phyloP scores from a whole-genome alignment of 2,888 invertebrate species.

The Dryobota labecula region DNA sequence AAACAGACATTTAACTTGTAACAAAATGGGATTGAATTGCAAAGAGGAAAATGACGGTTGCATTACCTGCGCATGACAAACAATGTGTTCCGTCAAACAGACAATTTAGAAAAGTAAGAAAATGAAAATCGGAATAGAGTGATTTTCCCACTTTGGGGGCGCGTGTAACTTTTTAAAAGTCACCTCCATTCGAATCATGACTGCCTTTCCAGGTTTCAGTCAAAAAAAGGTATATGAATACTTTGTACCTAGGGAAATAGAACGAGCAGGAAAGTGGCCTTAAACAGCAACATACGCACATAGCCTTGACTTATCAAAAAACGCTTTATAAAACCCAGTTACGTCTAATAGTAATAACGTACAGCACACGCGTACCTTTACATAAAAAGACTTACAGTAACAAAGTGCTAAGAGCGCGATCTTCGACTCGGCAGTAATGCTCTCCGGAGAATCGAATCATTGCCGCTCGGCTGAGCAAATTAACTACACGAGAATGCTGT shows the following conservation, averaged over 20 bases:
- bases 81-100: background rate
- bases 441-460: slow-evolving; percentile 66
- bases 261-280: background rate
- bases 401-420: slow-evolving; percentile 39
- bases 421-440: slow-evolving; percentile 42
- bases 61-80: background rate
- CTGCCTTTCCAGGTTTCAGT: too few species aligned
- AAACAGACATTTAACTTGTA: background rate
- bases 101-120: background rate
- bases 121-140: background rate
- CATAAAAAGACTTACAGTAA: slow-evolving; percentile 21
- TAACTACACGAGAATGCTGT: slow-evolving; percentile 43
- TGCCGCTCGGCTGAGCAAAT: slow-evolving; percentile 63
- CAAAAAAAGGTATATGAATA: background rate
- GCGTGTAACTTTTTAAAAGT: background rate
- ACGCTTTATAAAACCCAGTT: background rate
- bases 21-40: background rate
- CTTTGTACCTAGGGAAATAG: background rate
- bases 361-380: background rate
- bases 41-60: background rate
- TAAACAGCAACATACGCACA: background rate
- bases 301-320: slow-evolving; percentile 8
- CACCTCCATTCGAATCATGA: background rate
- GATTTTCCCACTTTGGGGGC: background rate
- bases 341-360: background rate